Percentiles rank a stretch among this genome's conserved stretches.
Evolutionary conservation across 2,797 vertebrate species (phyloP).

Genomic region (Myripristis murdjan): DNA sequence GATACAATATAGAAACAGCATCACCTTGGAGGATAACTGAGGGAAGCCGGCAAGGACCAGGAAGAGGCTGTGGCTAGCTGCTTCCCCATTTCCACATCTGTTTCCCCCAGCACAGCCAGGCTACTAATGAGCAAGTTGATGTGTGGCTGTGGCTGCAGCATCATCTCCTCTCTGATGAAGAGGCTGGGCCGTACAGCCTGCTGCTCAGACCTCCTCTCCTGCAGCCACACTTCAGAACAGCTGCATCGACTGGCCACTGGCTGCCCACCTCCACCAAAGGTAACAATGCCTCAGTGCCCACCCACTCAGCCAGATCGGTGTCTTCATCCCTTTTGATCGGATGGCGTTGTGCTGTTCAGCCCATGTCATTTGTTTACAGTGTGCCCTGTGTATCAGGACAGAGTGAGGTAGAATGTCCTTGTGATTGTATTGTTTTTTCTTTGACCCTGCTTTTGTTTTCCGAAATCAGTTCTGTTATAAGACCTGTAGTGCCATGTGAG

Average conservation of each 20-base stretch:
- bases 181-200: conserved; percentile 96
- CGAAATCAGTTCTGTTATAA: conserved; percentile 88
- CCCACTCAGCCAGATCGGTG: conserved; percentile 8
- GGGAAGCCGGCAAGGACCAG: conserved; percentile 42
- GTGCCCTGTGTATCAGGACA: conserved; percentile 26
- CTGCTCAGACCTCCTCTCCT: conserved; percentile 97
- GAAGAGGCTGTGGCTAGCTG: conserved; percentile 46
- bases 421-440: not conserved
- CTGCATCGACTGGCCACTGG: conserved; percentile 94
- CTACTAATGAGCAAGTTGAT: conserved; percentile 94
- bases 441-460: conserved; percentile 85
- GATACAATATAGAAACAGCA: conserved; percentile 39
- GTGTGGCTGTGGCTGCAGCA: conserved; percentile 98
- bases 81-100: conserved; percentile 26
- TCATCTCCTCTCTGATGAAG: conserved; percentile 99
- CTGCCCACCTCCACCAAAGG: conserved; percentile 93
- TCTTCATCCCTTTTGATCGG: conserved; percentile 9
- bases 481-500: conserved; percentile 86
- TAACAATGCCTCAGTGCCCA: conserved; percentile 81
- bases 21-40: conserved; percentile 47
- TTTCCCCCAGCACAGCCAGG: conserved; percentile 66
- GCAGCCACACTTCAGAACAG: conserved; percentile 95
- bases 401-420: conserved; percentile 13
- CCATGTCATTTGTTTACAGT: conserved; percentile 14
- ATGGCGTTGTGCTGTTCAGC: not conserved